phyloP scores from a whole-genome alignment of 2,113 vertebrate species.

The Cichladusa arquata region DNA sequence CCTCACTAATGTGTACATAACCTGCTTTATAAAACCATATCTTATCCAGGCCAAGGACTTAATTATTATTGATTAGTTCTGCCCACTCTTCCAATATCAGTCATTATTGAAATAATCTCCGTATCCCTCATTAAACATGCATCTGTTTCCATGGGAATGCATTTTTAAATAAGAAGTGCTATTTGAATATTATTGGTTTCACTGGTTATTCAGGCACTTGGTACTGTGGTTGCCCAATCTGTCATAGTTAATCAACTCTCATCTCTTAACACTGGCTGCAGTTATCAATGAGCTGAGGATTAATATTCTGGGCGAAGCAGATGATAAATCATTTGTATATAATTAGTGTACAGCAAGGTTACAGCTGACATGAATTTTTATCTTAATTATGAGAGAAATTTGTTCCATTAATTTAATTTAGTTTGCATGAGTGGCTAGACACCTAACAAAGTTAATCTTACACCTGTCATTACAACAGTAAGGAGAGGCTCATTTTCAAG shows the following conservation, averaged over 20 bases:
- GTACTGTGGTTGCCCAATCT: constrained; percentile 82
- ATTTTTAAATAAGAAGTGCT: constrained; percentile 77
- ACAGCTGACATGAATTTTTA: constrained; percentile 94
- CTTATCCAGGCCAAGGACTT: constrained; percentile 72
- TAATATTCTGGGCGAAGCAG: constrained; percentile 89
- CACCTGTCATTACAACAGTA: constrained; percentile 86
- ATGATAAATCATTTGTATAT: constrained; percentile 95
- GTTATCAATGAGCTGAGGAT: constrained; percentile 90
- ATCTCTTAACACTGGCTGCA: constrained; percentile 89
- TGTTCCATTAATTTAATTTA: constrained; percentile 96
- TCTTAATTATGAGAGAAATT: constrained; percentile 98
- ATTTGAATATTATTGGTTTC: constrained; percentile 72
- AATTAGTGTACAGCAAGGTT: constrained; percentile 97
- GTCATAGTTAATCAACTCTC: constrained; percentile 91
- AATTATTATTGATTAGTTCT: constrained; percentile 83
- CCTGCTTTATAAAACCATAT: constrained; percentile 74
- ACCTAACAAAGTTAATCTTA: constrained; percentile 91
- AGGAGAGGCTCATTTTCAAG: constrained; percentile 73
- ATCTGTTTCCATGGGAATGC: constrained; percentile 83
- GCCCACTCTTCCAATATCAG: constrained; percentile 78
- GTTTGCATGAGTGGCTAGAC: constrained; percentile 88
- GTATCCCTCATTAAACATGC: constrained; percentile 78
- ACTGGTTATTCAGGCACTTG: constrained; percentile 75
- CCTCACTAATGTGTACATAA: constrained; percentile 72
- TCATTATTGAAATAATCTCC: constrained; percentile 81